Percentiles rank a stretch among this genome's conserved stretches.
These are phyloP conservation scores for Anolis carolinensis DNA, from an alignment of 2,113 vertebrate genomes.

Conservation along the genomic window DNA sequence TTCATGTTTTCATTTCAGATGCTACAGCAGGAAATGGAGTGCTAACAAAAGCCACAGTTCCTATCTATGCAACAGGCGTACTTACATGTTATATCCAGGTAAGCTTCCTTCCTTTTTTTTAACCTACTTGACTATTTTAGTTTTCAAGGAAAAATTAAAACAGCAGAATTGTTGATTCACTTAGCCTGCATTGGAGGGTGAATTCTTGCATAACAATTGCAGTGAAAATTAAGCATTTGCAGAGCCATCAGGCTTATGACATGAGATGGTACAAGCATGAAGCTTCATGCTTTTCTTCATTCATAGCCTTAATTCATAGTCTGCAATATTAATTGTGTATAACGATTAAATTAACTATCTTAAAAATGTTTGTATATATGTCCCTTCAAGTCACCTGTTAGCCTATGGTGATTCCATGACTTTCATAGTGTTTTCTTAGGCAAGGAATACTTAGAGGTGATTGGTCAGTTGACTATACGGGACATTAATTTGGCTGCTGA, in stretches of 20 bases:
- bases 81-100: conserved; percentile 99
- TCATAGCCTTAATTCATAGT: not conserved
- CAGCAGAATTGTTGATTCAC: not conserved
- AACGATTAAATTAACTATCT: not conserved
- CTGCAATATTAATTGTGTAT: too few relatives aligned
- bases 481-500: not conserved
- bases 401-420: too few relatives aligned
- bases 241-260: not conserved
- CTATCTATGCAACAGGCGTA: conserved; percentile 98
- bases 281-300: not conserved
- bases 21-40: conserved; percentile 90
- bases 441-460: too few relatives aligned
- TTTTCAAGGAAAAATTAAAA: not conserved
- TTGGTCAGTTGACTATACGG: not conserved
- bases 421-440: too few relatives aligned
- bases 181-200: not conserved
- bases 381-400: too few relatives aligned
- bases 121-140: not conserved
- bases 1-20: conserved; percentile 76
- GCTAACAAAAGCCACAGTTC: conserved; percentile 97
- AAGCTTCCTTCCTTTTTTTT: conserved; percentile 29
- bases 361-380: not conserved
- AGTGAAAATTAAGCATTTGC: not conserved
- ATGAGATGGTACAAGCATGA: not conserved
- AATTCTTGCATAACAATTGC: not conserved